These are phyloP conservation scores for Monopis laevigella DNA, from an alignment of 2,888 invertebrate genomes.

Conservation along the genomic window DNA sequence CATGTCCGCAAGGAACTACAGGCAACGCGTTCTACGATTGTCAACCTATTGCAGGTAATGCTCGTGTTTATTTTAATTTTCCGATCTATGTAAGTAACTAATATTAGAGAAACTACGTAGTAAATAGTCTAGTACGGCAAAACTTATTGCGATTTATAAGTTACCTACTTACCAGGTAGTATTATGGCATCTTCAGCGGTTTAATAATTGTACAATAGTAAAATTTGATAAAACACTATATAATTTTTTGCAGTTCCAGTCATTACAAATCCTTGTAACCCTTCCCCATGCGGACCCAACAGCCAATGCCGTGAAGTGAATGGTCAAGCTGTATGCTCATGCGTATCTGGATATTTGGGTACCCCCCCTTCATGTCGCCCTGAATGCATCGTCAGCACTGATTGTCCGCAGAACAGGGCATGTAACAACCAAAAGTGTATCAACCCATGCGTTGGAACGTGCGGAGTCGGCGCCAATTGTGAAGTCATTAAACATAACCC, in stretches of 20 bases:
- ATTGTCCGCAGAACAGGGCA: slow-evolving; percentile 76
- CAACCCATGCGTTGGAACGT: slow-evolving; percentile 79
- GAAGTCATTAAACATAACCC: slow-evolving; percentile 80
- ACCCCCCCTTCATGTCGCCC: slow-evolving; percentile 80
- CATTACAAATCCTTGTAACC: slow-evolving; percentile 71
- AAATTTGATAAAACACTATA: too few relatives aligned
- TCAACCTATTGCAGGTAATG: slow-evolving; percentile 55
- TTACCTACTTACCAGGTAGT: too few relatives aligned
- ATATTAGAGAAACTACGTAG: too few relatives aligned
- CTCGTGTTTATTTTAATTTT: too few relatives aligned
- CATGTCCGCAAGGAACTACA: slow-evolving; percentile 72
- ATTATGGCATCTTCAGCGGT: too few relatives aligned
- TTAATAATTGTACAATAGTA: too few relatives aligned
- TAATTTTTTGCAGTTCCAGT: slow-evolving; percentile 38
- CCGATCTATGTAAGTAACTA: too few relatives aligned
- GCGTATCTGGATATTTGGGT: slow-evolving; percentile 74
- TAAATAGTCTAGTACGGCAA: not conserved
- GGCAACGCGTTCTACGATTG: slow-evolving; percentile 76
- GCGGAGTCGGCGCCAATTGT: slow-evolving; percentile 77
- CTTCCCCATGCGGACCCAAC: slow-evolving; percentile 81
- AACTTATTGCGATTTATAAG: too few relatives aligned
- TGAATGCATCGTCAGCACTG: slow-evolving; percentile 80
- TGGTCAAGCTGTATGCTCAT: slow-evolving; percentile 78
- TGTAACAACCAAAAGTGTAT: slow-evolving; percentile 80
- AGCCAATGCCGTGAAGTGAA: slow-evolving; percentile 74